phyloP scores from a whole-genome alignment of 2,113 vertebrate species.

The Hydrolagus affinis region DNA sequence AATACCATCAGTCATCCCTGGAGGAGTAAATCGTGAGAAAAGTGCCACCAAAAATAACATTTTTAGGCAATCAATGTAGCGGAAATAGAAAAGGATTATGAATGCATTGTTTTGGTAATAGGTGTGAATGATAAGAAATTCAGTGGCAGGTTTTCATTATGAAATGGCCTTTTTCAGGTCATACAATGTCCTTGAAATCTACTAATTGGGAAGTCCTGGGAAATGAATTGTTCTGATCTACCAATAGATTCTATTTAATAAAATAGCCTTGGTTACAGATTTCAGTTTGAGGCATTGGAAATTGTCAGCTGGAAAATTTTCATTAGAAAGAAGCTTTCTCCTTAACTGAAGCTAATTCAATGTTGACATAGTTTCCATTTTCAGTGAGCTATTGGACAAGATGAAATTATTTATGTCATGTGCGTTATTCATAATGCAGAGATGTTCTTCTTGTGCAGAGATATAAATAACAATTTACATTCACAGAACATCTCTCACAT shows the following conservation, averaged over 20 bases:
- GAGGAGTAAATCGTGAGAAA: slow-evolving; percentile 16
- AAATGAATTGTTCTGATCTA: neutral
- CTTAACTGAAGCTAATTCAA: too few relatives aligned
- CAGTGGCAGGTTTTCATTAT: neutral
- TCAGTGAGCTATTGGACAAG: too few relatives aligned
- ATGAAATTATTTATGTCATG: too few relatives aligned
- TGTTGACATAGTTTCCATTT: too few relatives aligned
- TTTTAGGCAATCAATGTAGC: neutral
- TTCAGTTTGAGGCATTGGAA: neutral
- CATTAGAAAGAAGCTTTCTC: too few relatives aligned
- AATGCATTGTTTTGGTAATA: neutral
- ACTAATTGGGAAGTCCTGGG: neutral
- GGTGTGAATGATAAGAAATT: neutral
- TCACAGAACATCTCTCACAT: too few relatives aligned
- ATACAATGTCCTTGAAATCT: neutral
- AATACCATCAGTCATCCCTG: neutral
- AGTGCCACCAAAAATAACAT: neutral
- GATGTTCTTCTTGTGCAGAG: too few relatives aligned
- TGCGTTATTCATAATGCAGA: too few relatives aligned
- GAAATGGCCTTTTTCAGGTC: neutral
- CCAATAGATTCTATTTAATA: neutral
- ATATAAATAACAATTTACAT: too few relatives aligned
- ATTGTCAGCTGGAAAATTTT: too few relatives aligned
- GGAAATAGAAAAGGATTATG: neutral
- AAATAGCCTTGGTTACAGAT: neutral